Conservation (phyloP, 1,140 invertebrate species). For the Mya arenaria region DNA sequence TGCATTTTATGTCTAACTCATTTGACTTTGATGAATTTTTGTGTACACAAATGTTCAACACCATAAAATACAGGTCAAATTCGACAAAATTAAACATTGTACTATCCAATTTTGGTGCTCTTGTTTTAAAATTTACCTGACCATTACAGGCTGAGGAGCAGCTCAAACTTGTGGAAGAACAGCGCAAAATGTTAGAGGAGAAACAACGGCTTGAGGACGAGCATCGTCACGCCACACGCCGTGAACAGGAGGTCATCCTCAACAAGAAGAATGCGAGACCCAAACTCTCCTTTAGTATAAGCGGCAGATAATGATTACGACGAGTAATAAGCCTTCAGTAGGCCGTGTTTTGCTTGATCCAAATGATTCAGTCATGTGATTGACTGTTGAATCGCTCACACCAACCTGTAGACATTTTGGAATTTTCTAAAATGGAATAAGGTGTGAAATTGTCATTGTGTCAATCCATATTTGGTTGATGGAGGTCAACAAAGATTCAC, state of each 20-base stretch:
- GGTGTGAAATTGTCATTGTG: background rate
- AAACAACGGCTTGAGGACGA: slow-evolving; percentile 95
- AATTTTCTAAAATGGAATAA: background rate
- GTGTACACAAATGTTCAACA: too few relatives aligned
- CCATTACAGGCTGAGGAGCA: slow-evolving; percentile 94
- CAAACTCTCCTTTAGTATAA: slow-evolving; percentile 94
- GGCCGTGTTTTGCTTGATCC: background rate
- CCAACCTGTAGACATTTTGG: too few relatives aligned
- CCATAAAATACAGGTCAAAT: too few relatives aligned
- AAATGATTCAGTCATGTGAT: background rate
- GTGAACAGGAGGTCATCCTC: slow-evolving; percentile 97
- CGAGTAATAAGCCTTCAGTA: background rate
- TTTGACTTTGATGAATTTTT: too few relatives aligned
- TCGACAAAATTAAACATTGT: too few relatives aligned
- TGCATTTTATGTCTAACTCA: too few relatives aligned
- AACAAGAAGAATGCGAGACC: slow-evolving; percentile 98
- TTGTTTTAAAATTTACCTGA: too few relatives aligned
- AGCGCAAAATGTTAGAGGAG: slow-evolving; percentile 97
- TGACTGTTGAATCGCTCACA: background rate
- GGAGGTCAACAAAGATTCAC: background rate
- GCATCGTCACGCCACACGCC: slow-evolving; percentile 94
- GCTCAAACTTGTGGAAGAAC: slow-evolving; percentile 97
- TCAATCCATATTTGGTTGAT: background rate
- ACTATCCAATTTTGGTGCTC: too few relatives aligned
- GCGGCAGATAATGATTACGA: slow-evolving; percentile 57